Evolutionary conservation across 2,888 invertebrate species (phyloP).

Genomic region (Callimorpha dominula): DNA sequence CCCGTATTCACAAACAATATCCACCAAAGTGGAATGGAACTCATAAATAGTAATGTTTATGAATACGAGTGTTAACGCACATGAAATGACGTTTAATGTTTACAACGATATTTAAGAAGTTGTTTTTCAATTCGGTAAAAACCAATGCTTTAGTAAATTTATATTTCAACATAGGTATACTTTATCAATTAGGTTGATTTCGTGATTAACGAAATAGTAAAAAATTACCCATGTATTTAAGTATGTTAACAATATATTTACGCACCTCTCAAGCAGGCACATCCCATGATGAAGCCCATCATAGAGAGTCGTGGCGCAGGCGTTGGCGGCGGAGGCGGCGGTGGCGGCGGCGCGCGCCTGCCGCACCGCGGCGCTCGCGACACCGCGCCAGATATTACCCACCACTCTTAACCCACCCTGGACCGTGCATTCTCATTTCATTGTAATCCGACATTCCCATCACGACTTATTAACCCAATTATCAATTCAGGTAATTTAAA

Average conservation of each 20-base stretch:
- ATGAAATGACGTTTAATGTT: too few relatives aligned
- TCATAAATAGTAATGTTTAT: too few relatives aligned
- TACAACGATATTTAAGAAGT: too few relatives aligned
- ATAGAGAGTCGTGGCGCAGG: constrained; percentile 86
- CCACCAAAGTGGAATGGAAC: too few relatives aligned
- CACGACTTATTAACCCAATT: constrained; percentile 39
- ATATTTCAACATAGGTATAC: background rate
- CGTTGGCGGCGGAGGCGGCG: constrained; percentile 67
- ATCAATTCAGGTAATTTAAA: constrained; percentile 11
- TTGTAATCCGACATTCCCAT: constrained; percentile 47
- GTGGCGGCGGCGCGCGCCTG: constrained; percentile 82
- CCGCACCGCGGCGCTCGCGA: constrained; percentile 75
- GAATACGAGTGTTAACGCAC: too few relatives aligned
- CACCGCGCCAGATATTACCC: constrained; percentile 73
- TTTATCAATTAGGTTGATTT: background rate
- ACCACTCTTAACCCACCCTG: constrained; percentile 69
- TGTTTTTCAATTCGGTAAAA: too few relatives aligned
- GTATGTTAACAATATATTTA: constrained; percentile 32
- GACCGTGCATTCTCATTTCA: constrained; percentile 59
- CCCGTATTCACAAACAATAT: too few relatives aligned
- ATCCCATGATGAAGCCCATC: constrained; percentile 98
- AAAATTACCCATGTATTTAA: background rate
- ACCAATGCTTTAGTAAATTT: background rate
- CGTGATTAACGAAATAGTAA: background rate
- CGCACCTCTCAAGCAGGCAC: constrained; percentile 96